A percentile compares a stretch with the other conserved stretches of the same genome.
Conservation (phyloP, 2,888 invertebrate species). For the Drosophila putrida region DNA sequence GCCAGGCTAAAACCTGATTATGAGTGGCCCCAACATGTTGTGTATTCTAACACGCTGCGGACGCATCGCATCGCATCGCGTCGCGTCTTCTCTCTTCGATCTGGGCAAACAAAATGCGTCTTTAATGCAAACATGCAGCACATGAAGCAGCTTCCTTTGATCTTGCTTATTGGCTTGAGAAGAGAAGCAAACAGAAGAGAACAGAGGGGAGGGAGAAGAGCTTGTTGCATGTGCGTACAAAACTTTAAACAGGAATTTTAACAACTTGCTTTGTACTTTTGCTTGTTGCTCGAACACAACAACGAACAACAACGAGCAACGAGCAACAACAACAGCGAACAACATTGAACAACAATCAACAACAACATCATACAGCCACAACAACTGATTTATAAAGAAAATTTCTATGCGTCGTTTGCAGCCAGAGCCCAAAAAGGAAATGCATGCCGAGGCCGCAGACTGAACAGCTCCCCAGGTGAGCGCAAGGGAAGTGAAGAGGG, state of each 20-base stretch:
- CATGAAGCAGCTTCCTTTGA: constrained; percentile 77
- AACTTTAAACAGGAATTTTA: constrained; percentile 81
- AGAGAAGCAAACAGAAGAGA: not conserved
- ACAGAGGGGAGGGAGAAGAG: constrained; percentile 5
- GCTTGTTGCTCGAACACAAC: constrained; percentile 59
- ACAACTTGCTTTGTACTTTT: constrained; percentile 80
- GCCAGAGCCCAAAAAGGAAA: constrained; percentile 75
- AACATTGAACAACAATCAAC: constrained; percentile 50
- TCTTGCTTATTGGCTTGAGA: constrained; percentile 42
- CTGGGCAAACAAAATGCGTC: constrained; percentile 77
- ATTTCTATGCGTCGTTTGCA: constrained; percentile 70
- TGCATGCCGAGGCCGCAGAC: constrained; percentile 65
- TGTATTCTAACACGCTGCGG: constrained; percentile 79
- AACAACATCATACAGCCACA: constrained; percentile 47
- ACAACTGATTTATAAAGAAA: constrained; percentile 76
- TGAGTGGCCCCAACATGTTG: constrained; percentile 77
- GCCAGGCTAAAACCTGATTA: constrained; percentile 75
- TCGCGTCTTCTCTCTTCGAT: constrained; percentile 54
- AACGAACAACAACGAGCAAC: constrained; percentile 32
- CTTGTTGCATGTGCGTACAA: constrained; percentile 80
- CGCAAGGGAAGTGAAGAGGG: not conserved
- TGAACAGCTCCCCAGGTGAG: constrained; percentile 19
- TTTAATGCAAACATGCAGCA: constrained; percentile 80
- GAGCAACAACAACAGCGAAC: constrained; percentile 24
- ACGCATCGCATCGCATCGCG: constrained; percentile 50